phyloP scores from a whole-genome alignment of 2,113 vertebrate species.

The Martes martes region DNA sequence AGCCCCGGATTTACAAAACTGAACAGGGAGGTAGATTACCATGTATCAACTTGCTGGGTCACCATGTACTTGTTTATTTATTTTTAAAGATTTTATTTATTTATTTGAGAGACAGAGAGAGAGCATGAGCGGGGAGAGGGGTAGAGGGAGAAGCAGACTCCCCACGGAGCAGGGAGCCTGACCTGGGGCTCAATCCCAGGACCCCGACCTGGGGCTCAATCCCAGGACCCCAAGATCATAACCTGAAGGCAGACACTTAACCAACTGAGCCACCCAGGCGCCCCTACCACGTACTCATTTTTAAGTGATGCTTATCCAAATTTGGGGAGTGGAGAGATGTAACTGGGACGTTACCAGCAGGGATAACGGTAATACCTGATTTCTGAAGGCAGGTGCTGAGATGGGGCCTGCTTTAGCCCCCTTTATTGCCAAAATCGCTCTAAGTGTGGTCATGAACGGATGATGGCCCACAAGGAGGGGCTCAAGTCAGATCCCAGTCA shows the following conservation, averaged over 20 bases:
- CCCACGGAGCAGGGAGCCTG: background rate
- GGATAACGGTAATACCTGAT: background rate
- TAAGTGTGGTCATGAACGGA: rapidly evolving
- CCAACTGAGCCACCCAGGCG: background rate
- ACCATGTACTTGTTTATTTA: background rate
- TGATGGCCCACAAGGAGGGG: background rate
- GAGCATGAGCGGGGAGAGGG: background rate
- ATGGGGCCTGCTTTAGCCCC: background rate
- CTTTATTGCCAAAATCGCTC: background rate
- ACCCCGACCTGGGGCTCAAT: background rate
- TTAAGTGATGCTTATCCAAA: background rate
- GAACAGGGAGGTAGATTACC: background rate
- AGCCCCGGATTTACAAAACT: background rate
- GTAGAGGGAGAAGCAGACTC: background rate
- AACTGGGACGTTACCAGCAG: too few relatives aligned
- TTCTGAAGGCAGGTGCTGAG: background rate
- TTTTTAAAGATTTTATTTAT: background rate
- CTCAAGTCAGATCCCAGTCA: background rate
- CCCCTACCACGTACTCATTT: background rate
- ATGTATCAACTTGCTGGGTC: background rate
- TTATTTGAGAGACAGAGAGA: background rate
- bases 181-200: background rate
- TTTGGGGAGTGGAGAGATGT: background rate
- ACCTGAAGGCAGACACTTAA: background rate
- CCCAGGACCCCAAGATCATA: background rate